These are phyloP conservation scores for Brachylomia viminalis DNA, from an alignment of 2,888 invertebrate species.

Conservation along the genomic window DNA sequence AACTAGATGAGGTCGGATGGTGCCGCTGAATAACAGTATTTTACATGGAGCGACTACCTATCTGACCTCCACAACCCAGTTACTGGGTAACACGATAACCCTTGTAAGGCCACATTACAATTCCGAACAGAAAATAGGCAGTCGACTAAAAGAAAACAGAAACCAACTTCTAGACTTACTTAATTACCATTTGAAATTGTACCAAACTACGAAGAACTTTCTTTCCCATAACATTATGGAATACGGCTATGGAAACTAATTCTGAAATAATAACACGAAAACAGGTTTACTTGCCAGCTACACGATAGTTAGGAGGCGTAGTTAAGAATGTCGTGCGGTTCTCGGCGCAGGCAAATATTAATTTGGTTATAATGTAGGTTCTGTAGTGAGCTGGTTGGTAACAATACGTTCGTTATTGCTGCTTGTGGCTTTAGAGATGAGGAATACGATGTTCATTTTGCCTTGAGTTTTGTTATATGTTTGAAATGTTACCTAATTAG, in stretches of 20 bases:
- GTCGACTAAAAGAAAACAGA: slow-evolving; percentile 28
- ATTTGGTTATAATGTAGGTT: slow-evolving; percentile 41
- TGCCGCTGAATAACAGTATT: too few relatives aligned
- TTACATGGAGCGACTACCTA: too few relatives aligned
- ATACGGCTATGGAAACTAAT: slow-evolving; percentile 48
- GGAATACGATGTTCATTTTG: neutral
- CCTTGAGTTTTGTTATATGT: neutral
- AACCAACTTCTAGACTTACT: slow-evolving; percentile 28
- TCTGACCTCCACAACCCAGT: too few relatives aligned
- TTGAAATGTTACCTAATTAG: neutral
- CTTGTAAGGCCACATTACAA: neutral
- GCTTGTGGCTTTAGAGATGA: slow-evolving; percentile 20
- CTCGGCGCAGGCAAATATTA: slow-evolving; percentile 57
- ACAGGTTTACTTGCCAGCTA: slow-evolving; percentile 59
- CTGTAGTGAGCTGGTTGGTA: slow-evolving; percentile 26
- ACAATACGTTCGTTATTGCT: slow-evolving; percentile 35
- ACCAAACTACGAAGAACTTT: slow-evolving; percentile 35
- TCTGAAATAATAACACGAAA: slow-evolving; percentile 64
- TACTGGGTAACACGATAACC: neutral
- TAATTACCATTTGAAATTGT: slow-evolving; percentile 66
- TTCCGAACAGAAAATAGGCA: slow-evolving; percentile 30
- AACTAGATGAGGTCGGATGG: too few relatives aligned
- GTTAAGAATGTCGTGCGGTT: slow-evolving; percentile 60
- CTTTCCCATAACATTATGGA: slow-evolving; percentile 46
- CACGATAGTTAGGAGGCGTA: slow-evolving; percentile 60